These are phyloP conservation scores for Heliothis subflexa DNA, from an alignment of 1,140 invertebrate genomes.

Conservation along the genomic window DNA sequence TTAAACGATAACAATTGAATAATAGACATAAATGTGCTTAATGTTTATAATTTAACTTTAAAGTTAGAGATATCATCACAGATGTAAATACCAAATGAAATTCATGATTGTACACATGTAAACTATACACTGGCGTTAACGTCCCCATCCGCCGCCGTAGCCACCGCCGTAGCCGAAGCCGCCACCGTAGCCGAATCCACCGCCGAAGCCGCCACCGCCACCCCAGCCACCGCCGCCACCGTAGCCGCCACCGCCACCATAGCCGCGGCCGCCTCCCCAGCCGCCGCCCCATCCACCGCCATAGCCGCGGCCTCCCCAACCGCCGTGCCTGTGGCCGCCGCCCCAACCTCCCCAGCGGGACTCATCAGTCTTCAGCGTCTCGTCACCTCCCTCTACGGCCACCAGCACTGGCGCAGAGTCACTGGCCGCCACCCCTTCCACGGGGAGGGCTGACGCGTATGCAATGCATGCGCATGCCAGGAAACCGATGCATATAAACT, in stretches of 20 bases:
- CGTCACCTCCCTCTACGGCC: neutral
- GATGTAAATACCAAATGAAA: slow-evolving; percentile 43
- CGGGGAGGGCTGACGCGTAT: slow-evolving; percentile 53
- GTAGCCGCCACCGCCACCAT: slow-evolving; percentile 16
- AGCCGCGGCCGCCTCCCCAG: slow-evolving; percentile 30
- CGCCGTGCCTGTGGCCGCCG: neutral
- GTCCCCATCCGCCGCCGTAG: slow-evolving; percentile 51
- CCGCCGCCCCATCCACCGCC: slow-evolving; percentile 37
- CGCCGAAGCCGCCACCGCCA: slow-evolving; percentile 27
- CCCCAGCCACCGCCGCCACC: slow-evolving; percentile 34
- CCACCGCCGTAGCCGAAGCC: slow-evolving; percentile 35
- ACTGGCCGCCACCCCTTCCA: slow-evolving; percentile 16
- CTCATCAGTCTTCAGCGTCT: neutral
- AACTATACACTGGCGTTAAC: slow-evolving; percentile 12
- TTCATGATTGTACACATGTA: neutral
- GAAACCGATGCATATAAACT: slow-evolving; percentile 51
- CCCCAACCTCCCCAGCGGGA: slow-evolving; percentile 2
- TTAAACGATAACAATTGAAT: no score
- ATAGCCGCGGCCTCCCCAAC: slow-evolving; percentile 12
- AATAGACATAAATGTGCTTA: neutral
- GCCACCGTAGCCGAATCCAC: slow-evolving; percentile 32
- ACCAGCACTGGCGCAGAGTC: slow-evolving; percentile 16
- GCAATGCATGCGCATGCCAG: slow-evolving; percentile 53
- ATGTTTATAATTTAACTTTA: neutral
- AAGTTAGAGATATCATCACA: slow-evolving; percentile 43